Base-by-base conservation (phyloP, 2,797 vertebrate species). In the Margarornis squamiger region DNA sequence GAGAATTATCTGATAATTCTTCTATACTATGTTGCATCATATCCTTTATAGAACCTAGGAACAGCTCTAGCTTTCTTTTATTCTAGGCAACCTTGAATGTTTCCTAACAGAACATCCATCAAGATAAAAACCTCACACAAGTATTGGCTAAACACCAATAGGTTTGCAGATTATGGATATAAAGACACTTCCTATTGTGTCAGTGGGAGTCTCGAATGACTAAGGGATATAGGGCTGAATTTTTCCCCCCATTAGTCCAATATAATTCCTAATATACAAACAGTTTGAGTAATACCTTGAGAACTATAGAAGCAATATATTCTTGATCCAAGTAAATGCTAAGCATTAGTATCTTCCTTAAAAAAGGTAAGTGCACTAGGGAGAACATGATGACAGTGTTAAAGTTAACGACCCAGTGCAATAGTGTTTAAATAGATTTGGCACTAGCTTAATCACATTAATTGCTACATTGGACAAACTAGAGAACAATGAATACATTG, bases 391-490 rank as follows among this genome's bases (percentile, higher is more conserved):
- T 91, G 95, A 92, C 87, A 71, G 55, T 82, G 75, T 86, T 91
- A 80, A 95, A 97, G 78, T 95, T 95, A 96, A 97, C 1, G 83
- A 96, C 27, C 92, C 91, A 41, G 27, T 46, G n/a, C 87, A 96
- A 59, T 14, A 76, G 72, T 91, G 93, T 96, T 93, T 97, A 84
- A 88, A 90, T 17, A 79, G 71, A 95, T 90, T 86, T 94, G 67
- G 90, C 6, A 0, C 84, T 95, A 93, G 59, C 90, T 95, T 95
- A 95, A 97, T 96, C 88, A 93, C 75, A 88, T 93, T 96, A 96
- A 97, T 96, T 96, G 91, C 84, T 89, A 90, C 83, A 75, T 43
- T 95, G 79, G 86, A 91, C 83, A 91, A 91, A 94, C 57, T 51
- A 46, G 68, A 95, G 95, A 97, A 77, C 86, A 96, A 77, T 75